A percentile compares a stretch with the other conserved stretches of the same genome.
These are phyloP conservation scores for Cydia amplana DNA, from an alignment of 1,140 invertebrate genomes.

Conservation along the genomic window DNA sequence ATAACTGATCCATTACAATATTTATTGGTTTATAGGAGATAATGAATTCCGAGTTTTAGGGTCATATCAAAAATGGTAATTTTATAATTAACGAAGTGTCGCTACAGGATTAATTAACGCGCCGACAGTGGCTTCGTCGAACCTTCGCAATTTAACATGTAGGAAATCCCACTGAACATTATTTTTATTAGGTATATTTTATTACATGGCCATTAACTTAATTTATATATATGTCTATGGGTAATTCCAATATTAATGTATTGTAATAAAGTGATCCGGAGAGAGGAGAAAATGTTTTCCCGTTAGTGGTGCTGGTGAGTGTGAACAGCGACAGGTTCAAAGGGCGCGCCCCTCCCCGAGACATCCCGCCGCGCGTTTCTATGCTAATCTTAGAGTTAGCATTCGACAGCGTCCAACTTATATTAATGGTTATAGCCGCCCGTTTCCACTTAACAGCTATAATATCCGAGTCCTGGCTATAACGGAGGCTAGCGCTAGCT, in stretches of 20 bases:
- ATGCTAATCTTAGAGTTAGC: constrained; percentile 71
- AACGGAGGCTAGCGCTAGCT: constrained; percentile 40
- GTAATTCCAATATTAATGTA: constrained; percentile 47
- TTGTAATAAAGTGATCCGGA: constrained; percentile 43
- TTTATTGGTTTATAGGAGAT: constrained; percentile 28
- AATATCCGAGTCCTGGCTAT: constrained; percentile 50
- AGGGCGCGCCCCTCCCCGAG: constrained; percentile 65
- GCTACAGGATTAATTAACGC: constrained; percentile 9
- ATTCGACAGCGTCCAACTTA: constrained; percentile 64
- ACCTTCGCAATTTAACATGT: background rate
- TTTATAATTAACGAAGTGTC: constrained; percentile 28
- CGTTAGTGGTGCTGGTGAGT: constrained; percentile 66
- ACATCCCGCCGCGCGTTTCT: constrained; percentile 70
- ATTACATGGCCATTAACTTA: background rate
- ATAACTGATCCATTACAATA: constrained; percentile 18
- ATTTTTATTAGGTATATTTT: background rate
- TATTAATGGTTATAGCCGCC: constrained; percentile 71
- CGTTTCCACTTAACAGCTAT: constrained; percentile 64
- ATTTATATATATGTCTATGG: background rate
- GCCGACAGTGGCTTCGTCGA: background rate
- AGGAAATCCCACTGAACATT: background rate
- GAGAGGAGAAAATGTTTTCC: constrained; percentile 63
- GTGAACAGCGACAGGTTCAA: constrained; percentile 71
- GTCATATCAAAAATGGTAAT: constrained; percentile 27
- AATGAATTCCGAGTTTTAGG: constrained; percentile 24